Conservation (phyloP, 2,797 vertebrate genomes). For the Danio aesculapii region DNA sequence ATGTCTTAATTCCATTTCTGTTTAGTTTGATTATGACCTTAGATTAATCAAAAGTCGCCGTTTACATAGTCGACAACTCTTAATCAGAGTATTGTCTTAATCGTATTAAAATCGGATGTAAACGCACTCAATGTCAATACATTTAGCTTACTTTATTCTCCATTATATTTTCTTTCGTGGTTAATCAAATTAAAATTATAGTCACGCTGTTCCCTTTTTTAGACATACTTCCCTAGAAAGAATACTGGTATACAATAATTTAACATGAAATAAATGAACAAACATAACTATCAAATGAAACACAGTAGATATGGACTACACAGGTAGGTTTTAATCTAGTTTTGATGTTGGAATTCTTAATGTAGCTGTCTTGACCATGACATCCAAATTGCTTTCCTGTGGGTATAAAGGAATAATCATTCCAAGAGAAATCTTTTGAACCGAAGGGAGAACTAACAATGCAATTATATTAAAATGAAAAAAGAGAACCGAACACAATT, state of each 20-base stretch:
- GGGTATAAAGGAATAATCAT: conserved; percentile 64
- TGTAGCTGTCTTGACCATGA: conserved; percentile 44
- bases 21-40: too few species aligned
- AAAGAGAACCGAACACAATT: conserved; percentile 53
- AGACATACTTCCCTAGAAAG: not conserved
- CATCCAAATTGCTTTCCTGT: conserved; percentile 51
- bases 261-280: not conserved
- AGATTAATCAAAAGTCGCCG: too few species aligned
- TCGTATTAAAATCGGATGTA: not conserved
- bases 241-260: not conserved
- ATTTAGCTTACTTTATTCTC: not conserved
- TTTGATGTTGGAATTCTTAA: not conserved
- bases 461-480: conserved; percentile 69
- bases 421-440: conserved; percentile 65
- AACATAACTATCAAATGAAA: not conserved
- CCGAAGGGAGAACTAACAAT: conserved; percentile 63
- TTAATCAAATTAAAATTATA: not conserved
- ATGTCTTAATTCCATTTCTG: too few species aligned
- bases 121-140: not conserved
- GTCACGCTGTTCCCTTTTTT: not conserved
- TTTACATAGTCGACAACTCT: too few species aligned
- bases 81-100: too few species aligned
- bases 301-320: not conserved
- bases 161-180: not conserved
- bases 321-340: conserved; percentile 1